These are phyloP conservation scores for Esox masquinongy DNA, from an alignment of 2,797 vertebrate genomes.

Conservation along the genomic window DNA sequence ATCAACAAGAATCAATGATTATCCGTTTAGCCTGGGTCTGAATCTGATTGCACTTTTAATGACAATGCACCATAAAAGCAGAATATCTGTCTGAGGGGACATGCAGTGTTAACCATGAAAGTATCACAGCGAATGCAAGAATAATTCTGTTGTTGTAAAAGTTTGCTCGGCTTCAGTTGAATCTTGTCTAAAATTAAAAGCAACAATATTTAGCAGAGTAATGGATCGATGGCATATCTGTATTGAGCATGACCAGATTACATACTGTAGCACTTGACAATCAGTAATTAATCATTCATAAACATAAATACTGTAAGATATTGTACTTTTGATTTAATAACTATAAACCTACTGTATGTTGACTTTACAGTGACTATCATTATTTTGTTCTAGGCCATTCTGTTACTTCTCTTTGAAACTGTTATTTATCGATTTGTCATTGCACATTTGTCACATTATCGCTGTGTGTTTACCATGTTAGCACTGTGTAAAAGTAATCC, in stretches of 20 bases:
- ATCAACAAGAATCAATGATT: slow-evolving; percentile 43
- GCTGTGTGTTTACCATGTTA: slow-evolving; percentile 69
- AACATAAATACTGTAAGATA: slow-evolving; percentile 53
- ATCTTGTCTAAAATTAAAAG: slow-evolving; percentile 18
- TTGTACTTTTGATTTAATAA: slow-evolving; percentile 43
- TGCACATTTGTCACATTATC: slow-evolving; percentile 61
- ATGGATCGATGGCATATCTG: slow-evolving; percentile 23
- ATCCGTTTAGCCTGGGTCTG: neutral
- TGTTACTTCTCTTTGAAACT: slow-evolving; percentile 45
- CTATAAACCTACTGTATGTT: slow-evolving; percentile 1
- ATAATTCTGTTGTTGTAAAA: too few species aligned
- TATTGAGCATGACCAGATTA: slow-evolving; percentile 61
- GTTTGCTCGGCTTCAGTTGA: too few species aligned
- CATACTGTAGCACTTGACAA: slow-evolving; percentile 54
- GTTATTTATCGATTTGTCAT: slow-evolving; percentile 60
- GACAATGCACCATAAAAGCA: slow-evolving; percentile 28
- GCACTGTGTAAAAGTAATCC: slow-evolving; percentile 71
- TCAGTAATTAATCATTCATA: slow-evolving; percentile 60
- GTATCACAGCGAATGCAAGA: too few species aligned
- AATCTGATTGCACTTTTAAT: neutral
- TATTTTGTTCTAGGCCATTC: slow-evolving; percentile 51
- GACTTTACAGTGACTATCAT: neutral
- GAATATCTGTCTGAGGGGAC: neutral
- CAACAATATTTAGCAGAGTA: slow-evolving; percentile 19
- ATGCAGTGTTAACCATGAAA: too few species aligned